Conservation (phyloP, 2,113 vertebrate genomes). For the Jacana jacana region DNA sequence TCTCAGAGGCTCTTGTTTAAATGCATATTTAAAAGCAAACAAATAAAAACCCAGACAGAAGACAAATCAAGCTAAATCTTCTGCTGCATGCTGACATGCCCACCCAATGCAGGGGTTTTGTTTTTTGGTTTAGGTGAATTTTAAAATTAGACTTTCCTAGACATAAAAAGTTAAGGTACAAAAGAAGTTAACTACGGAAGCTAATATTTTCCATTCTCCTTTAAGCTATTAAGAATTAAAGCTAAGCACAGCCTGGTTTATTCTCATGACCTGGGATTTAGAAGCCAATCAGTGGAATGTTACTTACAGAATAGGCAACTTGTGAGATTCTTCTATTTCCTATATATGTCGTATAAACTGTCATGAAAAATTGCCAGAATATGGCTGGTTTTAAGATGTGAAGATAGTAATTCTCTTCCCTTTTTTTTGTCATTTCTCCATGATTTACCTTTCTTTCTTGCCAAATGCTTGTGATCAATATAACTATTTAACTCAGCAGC, state of each 20-base stretch:
- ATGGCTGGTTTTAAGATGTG: neutral
- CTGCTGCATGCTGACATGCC: neutral
- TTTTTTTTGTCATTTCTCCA: neutral
- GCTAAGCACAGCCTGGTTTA: neutral
- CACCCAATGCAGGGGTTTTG: neutral
- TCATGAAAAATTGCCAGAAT: neutral
- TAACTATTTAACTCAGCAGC: conserved; percentile 43
- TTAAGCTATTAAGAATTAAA: too few species aligned
- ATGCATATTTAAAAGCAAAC: neutral
- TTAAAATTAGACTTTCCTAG: neutral
- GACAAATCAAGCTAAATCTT: neutral
- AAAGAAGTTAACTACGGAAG: neutral
- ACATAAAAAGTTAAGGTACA: neutral
- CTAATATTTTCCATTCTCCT: neutral
- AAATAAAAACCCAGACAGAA: neutral
- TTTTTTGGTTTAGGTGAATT: neutral
- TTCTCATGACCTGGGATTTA: neutral
- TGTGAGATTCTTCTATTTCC: neutral
- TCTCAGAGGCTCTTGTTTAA: conserved; percentile 8
- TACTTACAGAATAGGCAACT: neutral
- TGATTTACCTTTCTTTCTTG: conserved; percentile 62
- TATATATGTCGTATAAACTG: neutral
- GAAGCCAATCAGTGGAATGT: neutral
- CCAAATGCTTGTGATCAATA: conserved; percentile 46
- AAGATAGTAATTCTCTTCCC: neutral